Percentiles rank a stretch among this genome's conserved stretches.
These are phyloP conservation scores for Eulacestoma nigropectus DNA, from an alignment of 2,113 vertebrate species.

Conservation along the genomic window DNA sequence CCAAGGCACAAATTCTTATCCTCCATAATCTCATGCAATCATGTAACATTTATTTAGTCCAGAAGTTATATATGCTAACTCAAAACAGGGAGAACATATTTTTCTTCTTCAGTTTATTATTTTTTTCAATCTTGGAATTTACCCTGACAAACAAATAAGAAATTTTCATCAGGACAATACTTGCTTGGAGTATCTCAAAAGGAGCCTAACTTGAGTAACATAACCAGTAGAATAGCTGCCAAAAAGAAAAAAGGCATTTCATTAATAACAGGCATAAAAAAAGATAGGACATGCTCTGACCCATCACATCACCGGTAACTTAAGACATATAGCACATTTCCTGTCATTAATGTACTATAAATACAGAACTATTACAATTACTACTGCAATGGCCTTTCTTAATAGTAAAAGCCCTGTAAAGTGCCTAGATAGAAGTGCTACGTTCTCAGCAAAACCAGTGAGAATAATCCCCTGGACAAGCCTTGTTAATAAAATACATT, in stretches of 20 bases:
- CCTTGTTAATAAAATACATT: background rate
- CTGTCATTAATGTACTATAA: background rate
- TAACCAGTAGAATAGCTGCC: background rate
- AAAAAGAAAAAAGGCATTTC: background rate
- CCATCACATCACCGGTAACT: background rate
- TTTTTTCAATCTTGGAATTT: background rate
- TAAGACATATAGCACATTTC: background rate
- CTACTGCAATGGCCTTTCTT: background rate
- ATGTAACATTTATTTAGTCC: background rate
- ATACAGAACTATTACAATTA: background rate
- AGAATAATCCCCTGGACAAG: background rate
- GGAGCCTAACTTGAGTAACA: background rate
- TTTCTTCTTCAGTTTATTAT: background rate
- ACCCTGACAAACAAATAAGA: background rate
- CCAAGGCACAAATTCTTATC: background rate
- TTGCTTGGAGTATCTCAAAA: background rate
- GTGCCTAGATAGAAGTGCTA: background rate
- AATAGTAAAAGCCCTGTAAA: background rate
- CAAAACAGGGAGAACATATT: background rate
- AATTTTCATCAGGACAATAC: background rate
- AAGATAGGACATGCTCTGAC: background rate
- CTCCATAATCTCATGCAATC: background rate
- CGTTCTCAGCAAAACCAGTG: background rate
- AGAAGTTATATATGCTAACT: background rate
- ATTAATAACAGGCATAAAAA: background rate